phyloP scores from a whole-genome alignment of 1,140 invertebrate species.

The Zaprionus gabonicus region DNA sequence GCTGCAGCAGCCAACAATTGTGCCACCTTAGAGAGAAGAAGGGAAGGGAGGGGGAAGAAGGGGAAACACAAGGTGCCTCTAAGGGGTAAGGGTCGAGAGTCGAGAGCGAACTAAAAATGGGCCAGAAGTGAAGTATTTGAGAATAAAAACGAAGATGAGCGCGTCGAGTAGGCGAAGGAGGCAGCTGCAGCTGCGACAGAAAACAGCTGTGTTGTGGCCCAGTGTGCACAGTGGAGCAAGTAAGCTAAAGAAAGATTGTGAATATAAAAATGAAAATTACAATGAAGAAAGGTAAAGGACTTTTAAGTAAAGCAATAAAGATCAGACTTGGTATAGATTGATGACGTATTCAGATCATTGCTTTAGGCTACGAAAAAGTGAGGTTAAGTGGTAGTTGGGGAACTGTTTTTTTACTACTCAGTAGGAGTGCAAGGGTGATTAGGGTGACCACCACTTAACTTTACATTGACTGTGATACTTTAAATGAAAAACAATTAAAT shows the following conservation, averaged over 20 bases:
- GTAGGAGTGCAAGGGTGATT: not conserved
- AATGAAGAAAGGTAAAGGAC: no score
- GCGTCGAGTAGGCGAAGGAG: not conserved
- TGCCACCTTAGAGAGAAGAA: not conserved
- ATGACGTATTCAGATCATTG: no score
- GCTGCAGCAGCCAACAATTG: constrained; percentile 41
- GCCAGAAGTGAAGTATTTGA: constrained; percentile 27
- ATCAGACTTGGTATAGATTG: no score
- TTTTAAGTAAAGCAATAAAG: no score
- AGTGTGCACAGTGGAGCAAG: constrained; percentile 14
- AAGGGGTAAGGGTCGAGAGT: not conserved
- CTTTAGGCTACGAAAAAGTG: no score
- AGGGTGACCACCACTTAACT: not conserved
- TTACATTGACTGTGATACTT: no score
- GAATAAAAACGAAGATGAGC: constrained; percentile 22
- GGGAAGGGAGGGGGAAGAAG: not conserved
- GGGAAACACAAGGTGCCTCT: not conserved
- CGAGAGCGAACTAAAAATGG: constrained; percentile 1
- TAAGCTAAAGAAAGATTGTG: no score
- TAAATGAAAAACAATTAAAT: no score
- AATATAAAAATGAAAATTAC: no score
- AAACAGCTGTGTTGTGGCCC: constrained; percentile 2
- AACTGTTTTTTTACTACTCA: no score
- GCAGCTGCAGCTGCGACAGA: constrained; percentile 13
- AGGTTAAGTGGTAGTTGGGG: no score